Evolutionary conservation across 2,113 vertebrate genomes (phyloP).

Genomic region (Axis porcinus): DNA sequence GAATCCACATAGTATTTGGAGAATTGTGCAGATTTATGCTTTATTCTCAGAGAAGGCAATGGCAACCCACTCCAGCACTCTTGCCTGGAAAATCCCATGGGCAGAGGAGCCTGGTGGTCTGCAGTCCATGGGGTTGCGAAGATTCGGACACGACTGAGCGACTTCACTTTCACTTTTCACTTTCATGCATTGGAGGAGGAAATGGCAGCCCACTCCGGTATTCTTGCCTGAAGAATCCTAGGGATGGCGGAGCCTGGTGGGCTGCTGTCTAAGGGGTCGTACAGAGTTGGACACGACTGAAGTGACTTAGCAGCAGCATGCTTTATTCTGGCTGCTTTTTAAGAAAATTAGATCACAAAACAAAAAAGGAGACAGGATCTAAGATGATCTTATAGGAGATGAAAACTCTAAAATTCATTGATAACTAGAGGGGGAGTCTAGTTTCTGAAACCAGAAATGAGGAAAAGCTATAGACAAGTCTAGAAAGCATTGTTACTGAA

Average conservation of each 20-base stretch:
- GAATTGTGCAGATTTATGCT: not conserved
- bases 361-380: not conserved
- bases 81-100: too few relatives aligned
- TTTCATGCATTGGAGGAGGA: too few relatives aligned
- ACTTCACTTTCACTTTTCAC: too few relatives aligned
- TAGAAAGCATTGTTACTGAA: not conserved
- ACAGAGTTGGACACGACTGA: too few relatives aligned
- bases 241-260: too few relatives aligned
- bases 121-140: too few relatives aligned
- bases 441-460: not conserved
- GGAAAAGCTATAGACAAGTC: not conserved
- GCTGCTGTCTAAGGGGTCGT: too few relatives aligned
- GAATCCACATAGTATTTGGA: not conserved
- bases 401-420: not conserved
- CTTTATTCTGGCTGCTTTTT: not conserved
- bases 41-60: not conserved
- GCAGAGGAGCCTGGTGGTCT: too few relatives aligned
- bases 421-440: not conserved
- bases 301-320: not conserved
- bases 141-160: too few relatives aligned
- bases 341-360: not conserved
- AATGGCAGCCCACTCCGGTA: too few relatives aligned
- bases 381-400: constrained; percentile 19
- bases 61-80: too few relatives aligned
- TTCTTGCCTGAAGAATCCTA: too few relatives aligned